Percentiles rank a stretch among this genome's conserved stretches.
Conservation (phyloP, 2,888 invertebrate species). For the Nebria brevicollis region DNA sequence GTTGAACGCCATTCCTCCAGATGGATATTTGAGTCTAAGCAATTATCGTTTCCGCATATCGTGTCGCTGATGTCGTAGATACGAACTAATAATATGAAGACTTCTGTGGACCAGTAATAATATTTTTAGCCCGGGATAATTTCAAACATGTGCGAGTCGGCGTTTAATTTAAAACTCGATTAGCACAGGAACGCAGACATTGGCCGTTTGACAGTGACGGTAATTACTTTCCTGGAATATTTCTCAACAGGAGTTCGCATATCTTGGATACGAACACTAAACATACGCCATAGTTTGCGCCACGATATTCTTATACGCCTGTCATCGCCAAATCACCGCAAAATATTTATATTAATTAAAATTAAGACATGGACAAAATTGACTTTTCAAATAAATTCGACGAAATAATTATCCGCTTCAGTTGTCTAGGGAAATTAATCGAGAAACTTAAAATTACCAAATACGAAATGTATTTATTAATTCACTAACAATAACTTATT, state of each 20-base stretch:
- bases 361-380: too few species aligned
- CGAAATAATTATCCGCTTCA: too few species aligned
- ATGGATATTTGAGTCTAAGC: constrained; percentile 16
- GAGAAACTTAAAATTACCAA: too few species aligned
- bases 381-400: too few species aligned
- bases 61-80: neutral
- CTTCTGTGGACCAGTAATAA: neutral
- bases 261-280: neutral
- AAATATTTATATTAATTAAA: neutral
- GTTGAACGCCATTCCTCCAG: constrained; percentile 14
- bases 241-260: neutral
- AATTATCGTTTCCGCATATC: constrained; percentile 40
- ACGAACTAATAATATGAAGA: neutral
- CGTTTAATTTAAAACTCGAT: constrained; percentile 43
- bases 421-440: too few species aligned
- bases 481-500: neutral
- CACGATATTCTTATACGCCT: neutral
- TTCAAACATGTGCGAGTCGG: constrained; percentile 32
- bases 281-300: neutral
- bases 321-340: neutral
- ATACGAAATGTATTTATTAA: neutral
- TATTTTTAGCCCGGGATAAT: constrained; percentile 37
- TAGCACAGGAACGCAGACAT: constrained; percentile 20
- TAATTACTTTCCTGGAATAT: neutral
- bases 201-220: neutral